Conservation (phyloP, 2,888 invertebrate species). For the Scaptomyza flava region DNA sequence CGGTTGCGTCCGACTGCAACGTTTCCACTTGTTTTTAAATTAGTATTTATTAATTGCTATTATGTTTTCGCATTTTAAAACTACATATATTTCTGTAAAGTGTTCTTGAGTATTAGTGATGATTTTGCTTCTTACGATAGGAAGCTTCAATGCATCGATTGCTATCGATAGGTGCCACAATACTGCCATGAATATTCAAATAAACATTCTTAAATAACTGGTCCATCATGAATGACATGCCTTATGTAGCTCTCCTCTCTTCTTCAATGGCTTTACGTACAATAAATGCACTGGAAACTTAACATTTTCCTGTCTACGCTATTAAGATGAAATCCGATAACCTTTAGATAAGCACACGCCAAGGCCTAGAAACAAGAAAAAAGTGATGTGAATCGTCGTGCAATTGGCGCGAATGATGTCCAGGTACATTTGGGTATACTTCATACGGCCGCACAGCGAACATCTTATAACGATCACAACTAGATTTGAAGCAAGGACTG, state of each 20-base stretch:
- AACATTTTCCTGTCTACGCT: background rate
- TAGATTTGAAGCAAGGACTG: constrained; percentile 51
- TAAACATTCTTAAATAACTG: too few species aligned
- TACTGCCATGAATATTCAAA: too few species aligned
- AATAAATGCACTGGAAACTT: background rate
- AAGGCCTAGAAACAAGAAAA: background rate
- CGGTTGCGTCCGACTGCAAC: too few species aligned
- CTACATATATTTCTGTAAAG: too few species aligned
- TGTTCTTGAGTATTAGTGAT: too few species aligned
- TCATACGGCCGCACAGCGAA: background rate
- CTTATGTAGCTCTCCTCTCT: background rate
- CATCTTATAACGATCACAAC: constrained; percentile 34
- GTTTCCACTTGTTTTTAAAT: too few species aligned
- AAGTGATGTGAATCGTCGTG: background rate
- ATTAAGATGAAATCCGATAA: background rate
- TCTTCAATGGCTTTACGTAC: background rate
- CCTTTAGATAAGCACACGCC: background rate
- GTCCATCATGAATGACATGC: background rate
- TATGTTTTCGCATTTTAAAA: too few species aligned
- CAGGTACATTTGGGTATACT: background rate
- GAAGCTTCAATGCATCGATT: too few species aligned
- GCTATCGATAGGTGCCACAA: too few species aligned
- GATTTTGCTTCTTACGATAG: too few species aligned
- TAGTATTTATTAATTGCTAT: too few species aligned
- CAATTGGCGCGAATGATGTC: background rate